Conservation (phyloP, 2,113 vertebrate genomes). For the Fregata magnificens region DNA sequence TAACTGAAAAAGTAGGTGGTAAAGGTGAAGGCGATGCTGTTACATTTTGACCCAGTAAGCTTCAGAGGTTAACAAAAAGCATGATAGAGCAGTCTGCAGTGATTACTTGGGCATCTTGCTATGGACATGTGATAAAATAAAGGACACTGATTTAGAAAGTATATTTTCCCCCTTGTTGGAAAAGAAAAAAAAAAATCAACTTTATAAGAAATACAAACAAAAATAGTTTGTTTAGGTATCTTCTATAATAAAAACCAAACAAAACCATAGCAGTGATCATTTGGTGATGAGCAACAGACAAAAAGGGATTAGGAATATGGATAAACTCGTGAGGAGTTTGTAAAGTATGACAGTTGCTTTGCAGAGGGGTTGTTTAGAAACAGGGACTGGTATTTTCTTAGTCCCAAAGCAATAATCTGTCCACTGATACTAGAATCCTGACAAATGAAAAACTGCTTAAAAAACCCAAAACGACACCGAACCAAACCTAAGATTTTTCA, state of each 20-base stretch:
- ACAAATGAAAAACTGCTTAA: background rate
- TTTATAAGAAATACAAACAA: background rate
- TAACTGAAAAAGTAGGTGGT: background rate
- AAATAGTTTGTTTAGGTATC: background rate
- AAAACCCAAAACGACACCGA: rapidly evolving
- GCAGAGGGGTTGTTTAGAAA: background rate
- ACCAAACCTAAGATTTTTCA: background rate
- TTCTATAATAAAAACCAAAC: background rate
- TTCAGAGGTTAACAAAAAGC: background rate
- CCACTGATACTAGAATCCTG: background rate
- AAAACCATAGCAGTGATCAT: background rate
- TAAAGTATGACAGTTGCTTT: background rate
- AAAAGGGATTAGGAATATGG: background rate
- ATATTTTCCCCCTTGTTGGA: background rate
- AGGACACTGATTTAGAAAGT: background rate
- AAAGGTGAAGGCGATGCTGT: background rate
- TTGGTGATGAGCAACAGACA: background rate
- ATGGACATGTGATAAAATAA: background rate
- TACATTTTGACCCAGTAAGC: background rate
- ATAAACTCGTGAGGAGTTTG: background rate
- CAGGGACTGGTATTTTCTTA: background rate
- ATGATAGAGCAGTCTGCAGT: too few species aligned
- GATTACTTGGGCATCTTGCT: background rate
- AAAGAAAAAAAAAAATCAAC: background rate
- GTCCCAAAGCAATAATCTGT: background rate